Base-by-base conservation (phyloP, 1,140 invertebrate species). In the Camponotus vicinus region DNA sequence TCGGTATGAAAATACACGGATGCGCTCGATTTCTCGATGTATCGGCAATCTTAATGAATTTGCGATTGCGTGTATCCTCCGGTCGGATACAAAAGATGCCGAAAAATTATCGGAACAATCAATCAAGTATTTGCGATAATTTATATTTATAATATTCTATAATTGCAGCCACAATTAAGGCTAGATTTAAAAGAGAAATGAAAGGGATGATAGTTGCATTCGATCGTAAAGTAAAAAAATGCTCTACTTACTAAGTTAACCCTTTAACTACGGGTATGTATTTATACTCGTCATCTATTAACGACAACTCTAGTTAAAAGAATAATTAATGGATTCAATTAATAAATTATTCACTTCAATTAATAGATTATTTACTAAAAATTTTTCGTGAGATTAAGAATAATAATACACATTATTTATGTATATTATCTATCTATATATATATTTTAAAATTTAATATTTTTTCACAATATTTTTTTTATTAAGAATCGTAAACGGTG, bases 1-100 rank as follows among this genome's bases (percentile, higher is more conserved):
- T 34, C 66, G 52, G 59, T 73, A 82, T 82, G 79, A 67, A 83
- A 73, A 83, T 73, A 45, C 69, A 55, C 34, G 63, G 13, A 73
- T 45, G 40, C 7, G 45, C 49, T 52, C 27, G 18, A 18, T n/a
- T 34, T 15, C 40, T 45, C 45, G 18, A 40, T 61, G 79, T 61
- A 70, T 83, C 27, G 40, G 67, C 49, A 7, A 82, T 82, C 40
- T 82, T 82, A 82, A 82, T 82, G 78, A 71, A 82, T 21, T 21
- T 45, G 21, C 52, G 66, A 69, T 79, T 82, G 78, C 21, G 66
- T 57, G 78, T 71, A 71, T 79, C 40, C 7, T 59, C 40, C 78
- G 37, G 21, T 49, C 18, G 78, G 45, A 63, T 82, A 45, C 15
- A 71, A 67, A 79, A 55, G n/a, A 57, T n/a, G 37, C n/a, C 37